A percentile compares a stretch with the other conserved stretches of the same genome.
Evolutionary conservation across 37 sponge, comb jelly and placozoan species (phyloP).

Genomic region (Spongilla lacustris): DNA sequence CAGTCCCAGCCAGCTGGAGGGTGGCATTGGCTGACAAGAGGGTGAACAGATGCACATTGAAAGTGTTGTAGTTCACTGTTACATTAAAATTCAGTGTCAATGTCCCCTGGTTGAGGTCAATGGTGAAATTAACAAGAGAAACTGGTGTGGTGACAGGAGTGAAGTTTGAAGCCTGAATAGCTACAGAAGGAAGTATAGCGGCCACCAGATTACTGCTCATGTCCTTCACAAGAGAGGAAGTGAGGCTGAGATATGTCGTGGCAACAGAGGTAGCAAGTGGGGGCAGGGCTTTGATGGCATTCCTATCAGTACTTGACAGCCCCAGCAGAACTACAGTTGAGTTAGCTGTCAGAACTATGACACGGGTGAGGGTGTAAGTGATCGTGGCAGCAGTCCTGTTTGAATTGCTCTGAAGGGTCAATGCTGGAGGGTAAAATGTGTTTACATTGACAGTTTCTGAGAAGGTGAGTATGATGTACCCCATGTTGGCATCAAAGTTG

Average conservation of each 20-base stretch:
- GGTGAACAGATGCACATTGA: conserved; percentile 59
- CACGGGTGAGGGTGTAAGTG: conserved; percentile 74
- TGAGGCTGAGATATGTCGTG: conserved; percentile 41
- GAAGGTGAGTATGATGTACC: conserved; percentile 65
- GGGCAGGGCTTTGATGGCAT: conserved; percentile 74
- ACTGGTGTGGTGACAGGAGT: conserved; percentile 57
- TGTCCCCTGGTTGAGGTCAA: conserved; percentile 67
- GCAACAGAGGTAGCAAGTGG: conserved; percentile 37
- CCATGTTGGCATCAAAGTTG: conserved; percentile 73
- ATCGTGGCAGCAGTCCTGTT: neutral
- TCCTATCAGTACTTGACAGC: conserved; percentile 62
- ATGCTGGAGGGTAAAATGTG: conserved; percentile 61
- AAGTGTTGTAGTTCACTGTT: conserved; percentile 67
- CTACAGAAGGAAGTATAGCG: conserved; percentile 1
- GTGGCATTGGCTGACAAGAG: conserved; percentile 17
- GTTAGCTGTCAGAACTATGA: conserved; percentile 33
- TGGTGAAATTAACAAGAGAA: conserved; percentile 26
- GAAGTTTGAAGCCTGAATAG: conserved; percentile 39
- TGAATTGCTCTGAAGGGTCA: conserved; percentile 50
- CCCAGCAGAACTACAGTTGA: conserved; percentile 59
- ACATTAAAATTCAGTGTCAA: conserved; percentile 80
- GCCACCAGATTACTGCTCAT: conserved; percentile 66
- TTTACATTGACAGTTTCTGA: conserved; percentile 76
- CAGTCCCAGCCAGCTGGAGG: conserved; percentile 66
- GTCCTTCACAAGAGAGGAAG: conserved; percentile 64